Conservation (phyloP, 2,888 invertebrate species). For the Steinernema hermaphroditum region DNA sequence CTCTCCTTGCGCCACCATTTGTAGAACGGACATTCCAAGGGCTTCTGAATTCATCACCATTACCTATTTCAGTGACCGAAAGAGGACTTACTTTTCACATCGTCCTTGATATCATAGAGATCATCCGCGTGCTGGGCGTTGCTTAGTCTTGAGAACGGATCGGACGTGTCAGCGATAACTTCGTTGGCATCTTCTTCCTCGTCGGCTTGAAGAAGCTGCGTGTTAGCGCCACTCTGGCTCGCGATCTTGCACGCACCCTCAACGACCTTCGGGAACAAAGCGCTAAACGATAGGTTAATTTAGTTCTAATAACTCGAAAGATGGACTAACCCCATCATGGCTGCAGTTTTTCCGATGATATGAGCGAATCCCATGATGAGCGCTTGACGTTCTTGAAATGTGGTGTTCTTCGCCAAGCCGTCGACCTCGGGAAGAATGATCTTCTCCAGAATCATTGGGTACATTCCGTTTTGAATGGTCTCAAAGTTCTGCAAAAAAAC, state of each 20-base stretch:
- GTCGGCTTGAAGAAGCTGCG: constrained; percentile 38
- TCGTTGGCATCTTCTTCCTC: constrained; percentile 49
- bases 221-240: constrained; percentile 37
- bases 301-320: background rate
- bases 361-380: constrained; percentile 5
- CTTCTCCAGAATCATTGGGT: constrained; percentile 90
- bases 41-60: background rate
- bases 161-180: constrained; percentile 49
- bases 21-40: background rate
- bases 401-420: background rate
- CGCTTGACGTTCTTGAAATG: background rate
- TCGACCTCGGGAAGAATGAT: constrained; percentile 71
- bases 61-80: background rate
- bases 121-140: constrained; percentile 48
- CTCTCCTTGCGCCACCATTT: background rate
- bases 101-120: constrained; percentile 45
- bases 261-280: constrained; percentile 42
- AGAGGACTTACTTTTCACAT: constrained; percentile 47
- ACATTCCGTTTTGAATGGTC: constrained; percentile 75
- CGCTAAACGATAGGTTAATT: background rate
- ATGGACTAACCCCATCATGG: background rate
- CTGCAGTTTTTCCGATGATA: background rate
- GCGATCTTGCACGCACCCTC: constrained; percentile 30
- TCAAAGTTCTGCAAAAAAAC: constrained; percentile 65
- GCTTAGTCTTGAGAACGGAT: constrained; percentile 58